phyloP scores from a whole-genome alignment of 92 coral and sea anemone genomes.

The Porites cylindrica region DNA sequence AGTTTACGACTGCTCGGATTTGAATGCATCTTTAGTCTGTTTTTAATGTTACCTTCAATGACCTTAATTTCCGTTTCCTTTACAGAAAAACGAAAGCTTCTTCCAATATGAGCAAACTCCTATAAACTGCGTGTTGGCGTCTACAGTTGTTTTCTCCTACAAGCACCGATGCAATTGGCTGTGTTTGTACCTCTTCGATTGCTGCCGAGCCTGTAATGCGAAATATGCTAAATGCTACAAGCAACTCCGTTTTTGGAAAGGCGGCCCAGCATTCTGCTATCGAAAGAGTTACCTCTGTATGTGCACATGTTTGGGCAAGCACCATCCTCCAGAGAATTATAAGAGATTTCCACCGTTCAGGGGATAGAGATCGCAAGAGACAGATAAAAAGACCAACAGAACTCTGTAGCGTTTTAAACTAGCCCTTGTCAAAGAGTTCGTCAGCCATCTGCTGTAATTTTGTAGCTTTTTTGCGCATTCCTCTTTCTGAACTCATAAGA shows the following conservation, averaged over 20 bases:
- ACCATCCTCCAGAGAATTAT: neutral
- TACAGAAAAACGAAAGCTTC: neutral
- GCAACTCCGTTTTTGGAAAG: neutral
- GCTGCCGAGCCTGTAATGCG: constrained; percentile 28
- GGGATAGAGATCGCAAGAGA: neutral
- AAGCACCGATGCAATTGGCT: neutral
- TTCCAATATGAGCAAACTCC: neutral
- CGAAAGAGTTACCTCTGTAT: neutral
- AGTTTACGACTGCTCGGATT: neutral
- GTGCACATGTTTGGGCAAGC: constrained; percentile 8
- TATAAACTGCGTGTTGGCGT: constrained; percentile 8
- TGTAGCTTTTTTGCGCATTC: too few relatives aligned
- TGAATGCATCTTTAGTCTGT: neutral
- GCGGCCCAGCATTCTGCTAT: constrained; percentile 22
- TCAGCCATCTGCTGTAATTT: too few relatives aligned
- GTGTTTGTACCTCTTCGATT: constrained; percentile 13
- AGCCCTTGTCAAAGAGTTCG: too few relatives aligned
- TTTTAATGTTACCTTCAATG: too few relatives aligned
- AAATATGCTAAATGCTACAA: neutral
- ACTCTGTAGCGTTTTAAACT: neutral
- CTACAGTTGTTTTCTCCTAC: constrained; percentile 2
- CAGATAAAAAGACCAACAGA: neutral
- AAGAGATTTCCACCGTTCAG: neutral
- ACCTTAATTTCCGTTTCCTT: neutral
- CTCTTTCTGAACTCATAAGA: too few relatives aligned